These are phyloP conservation scores for Horisme vitalbata DNA, from an alignment of 2,888 invertebrate species.

Conservation along the genomic window DNA sequence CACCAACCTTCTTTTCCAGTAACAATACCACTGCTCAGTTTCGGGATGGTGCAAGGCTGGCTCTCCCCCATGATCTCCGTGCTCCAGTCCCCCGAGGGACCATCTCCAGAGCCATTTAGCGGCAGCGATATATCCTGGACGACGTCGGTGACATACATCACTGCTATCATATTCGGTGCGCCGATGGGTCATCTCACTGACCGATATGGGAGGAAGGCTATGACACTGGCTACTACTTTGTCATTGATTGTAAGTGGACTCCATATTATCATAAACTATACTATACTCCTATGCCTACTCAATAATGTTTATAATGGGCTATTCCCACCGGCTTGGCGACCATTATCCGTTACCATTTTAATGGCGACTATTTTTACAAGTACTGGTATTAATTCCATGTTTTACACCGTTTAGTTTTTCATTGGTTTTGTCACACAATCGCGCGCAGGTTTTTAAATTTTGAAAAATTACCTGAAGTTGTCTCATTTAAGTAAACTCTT, in stretches of 20 bases:
- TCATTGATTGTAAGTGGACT: slow-evolving; percentile 67
- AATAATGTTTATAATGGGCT: no score
- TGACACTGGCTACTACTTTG: slow-evolving; percentile 67
- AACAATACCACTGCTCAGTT: slow-evolving; percentile 70
- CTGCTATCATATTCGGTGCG: slow-evolving; percentile 70
- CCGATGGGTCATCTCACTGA: slow-evolving; percentile 76
- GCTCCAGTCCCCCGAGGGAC: slow-evolving; percentile 62
- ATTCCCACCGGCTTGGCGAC: no score
- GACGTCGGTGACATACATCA: slow-evolving; percentile 74
- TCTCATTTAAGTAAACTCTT: no score
- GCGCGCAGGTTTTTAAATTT: no score
- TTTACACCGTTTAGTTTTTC: no score
- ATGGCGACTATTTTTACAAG: no score
- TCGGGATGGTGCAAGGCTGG: slow-evolving; percentile 78
- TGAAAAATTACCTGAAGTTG: neutral
- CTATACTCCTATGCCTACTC: no score
- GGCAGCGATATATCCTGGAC: slow-evolving; percentile 69
- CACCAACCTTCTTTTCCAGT: slow-evolving; percentile 47
- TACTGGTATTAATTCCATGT: no score
- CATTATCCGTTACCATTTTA: no score
- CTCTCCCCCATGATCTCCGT: slow-evolving; percentile 73
- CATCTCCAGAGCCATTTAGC: slow-evolving; percentile 58
- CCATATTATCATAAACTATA: neutral
- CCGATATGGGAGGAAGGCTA: slow-evolving; percentile 66
- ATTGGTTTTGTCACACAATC: no score